Conservation (phyloP, 2,113 vertebrate genomes). For the Phrynosoma blainvillii region DNA sequence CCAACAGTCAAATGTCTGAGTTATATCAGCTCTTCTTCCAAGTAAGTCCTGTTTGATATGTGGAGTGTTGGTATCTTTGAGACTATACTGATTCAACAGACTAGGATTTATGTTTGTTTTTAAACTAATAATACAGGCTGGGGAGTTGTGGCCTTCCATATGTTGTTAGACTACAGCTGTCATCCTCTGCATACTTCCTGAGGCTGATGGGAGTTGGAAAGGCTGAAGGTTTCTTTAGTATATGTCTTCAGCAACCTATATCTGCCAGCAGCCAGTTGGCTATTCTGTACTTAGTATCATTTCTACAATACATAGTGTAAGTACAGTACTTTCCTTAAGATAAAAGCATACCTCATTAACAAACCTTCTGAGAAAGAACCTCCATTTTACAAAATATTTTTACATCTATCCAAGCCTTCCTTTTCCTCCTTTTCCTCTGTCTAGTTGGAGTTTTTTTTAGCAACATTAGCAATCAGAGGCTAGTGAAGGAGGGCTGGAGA, state of each 20-base stretch:
- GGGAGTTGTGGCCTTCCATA: background rate
- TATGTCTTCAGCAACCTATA: background rate
- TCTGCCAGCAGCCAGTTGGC: background rate
- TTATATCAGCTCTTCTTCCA: background rate
- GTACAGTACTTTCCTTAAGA: no score
- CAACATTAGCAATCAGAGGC: no score
- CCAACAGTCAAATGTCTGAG: background rate
- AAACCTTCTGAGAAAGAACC: no score
- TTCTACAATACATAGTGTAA: no score
- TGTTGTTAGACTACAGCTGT: background rate
- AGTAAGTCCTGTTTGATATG: background rate
- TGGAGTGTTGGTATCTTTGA: background rate
- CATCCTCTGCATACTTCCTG: background rate
- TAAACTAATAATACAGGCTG: background rate
- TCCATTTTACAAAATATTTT: no score
- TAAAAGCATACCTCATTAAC: no score
- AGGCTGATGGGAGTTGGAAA: background rate
- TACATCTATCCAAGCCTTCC: no score
- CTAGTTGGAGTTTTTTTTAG: no score
- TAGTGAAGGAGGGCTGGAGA: no score
- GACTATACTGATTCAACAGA: background rate
- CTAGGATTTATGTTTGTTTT: background rate
- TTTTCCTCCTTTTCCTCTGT: no score
- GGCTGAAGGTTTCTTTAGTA: background rate
- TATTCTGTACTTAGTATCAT: background rate